Conservation (phyloP, 2,113 vertebrate species). For the Triplophysa siluroides region DNA sequence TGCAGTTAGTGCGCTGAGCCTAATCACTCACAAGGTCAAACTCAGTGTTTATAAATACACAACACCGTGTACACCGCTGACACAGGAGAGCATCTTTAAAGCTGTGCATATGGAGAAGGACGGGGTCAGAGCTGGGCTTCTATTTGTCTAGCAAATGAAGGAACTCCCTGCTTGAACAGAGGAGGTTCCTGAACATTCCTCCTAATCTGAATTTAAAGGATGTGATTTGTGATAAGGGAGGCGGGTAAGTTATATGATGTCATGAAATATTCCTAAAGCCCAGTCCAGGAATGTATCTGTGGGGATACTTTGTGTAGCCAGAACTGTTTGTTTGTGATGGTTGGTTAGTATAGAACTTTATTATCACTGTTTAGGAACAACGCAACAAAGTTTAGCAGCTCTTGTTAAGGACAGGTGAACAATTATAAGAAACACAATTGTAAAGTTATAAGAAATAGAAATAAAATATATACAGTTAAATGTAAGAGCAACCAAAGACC, state of each 20-base stretch:
- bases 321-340: no score
- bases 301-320: no score
- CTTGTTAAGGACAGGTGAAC: no score
- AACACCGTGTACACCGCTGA: not conserved
- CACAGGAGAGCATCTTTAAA: conserved; percentile 4
- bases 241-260: not conserved
- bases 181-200: conserved; percentile 19
- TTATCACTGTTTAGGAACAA: no score
- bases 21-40: conserved; percentile 28
- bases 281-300: no score
- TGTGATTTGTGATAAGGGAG: not conserved
- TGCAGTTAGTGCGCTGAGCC: conserved; percentile 2
- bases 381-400: no score
- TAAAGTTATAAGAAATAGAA: no score
- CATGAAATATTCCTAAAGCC: not conserved
- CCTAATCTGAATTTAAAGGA: conserved; percentile 3
- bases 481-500: no score
- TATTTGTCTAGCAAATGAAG: conserved; percentile 15
- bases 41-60: conserved; percentile 22
- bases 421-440: no score
- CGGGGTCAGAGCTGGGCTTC: not conserved
- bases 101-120: not conserved
- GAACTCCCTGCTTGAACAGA: conserved; percentile 2
- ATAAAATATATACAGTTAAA: no score
- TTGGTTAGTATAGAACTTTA: no score